A percentile compares a stretch with the other conserved stretches of the same genome.
Evolutionary conservation across 2,797 vertebrate genomes (phyloP).

Genomic region (Kryptolebias ocellatus): DNA sequence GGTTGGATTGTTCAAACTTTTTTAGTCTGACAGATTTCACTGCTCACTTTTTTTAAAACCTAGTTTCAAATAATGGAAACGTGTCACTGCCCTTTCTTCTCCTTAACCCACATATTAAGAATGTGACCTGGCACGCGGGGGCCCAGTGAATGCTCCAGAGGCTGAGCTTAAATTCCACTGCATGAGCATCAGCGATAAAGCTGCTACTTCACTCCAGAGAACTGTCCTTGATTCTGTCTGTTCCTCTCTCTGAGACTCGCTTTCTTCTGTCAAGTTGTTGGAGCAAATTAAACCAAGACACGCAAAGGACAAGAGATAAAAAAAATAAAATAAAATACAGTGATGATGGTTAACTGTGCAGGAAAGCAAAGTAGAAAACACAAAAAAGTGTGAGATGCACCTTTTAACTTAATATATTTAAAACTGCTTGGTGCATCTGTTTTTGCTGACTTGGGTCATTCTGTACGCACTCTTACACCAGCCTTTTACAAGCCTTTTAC

Average conservation of each 20-base stretch:
- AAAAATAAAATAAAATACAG: not conserved
- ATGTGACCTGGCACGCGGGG: conserved; percentile 61
- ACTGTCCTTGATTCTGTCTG: conserved; percentile 72
- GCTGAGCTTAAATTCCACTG: conserved; percentile 67
- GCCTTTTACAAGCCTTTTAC: conserved; percentile 3
- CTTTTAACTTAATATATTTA: not conserved
- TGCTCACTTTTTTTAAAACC: conserved; percentile 15
- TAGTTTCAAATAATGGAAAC: conserved; percentile 45
- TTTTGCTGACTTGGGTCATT: conserved; percentile 2
- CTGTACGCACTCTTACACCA: not conserved
- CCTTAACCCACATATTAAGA: conserved; percentile 42
- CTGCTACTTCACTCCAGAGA: conserved; percentile 64
- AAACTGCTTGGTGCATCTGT: conserved; percentile 9
- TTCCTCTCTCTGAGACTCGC: conserved; percentile 30
- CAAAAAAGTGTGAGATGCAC: not conserved
- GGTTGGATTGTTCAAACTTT: not conserved
- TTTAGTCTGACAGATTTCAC: conserved; percentile 10
- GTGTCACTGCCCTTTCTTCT: conserved; percentile 31
- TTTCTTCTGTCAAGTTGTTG: conserved; percentile 47
- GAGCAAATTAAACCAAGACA: conserved; percentile 46
- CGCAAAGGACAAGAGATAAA: not conserved
- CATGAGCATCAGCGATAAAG: conserved; percentile 72
- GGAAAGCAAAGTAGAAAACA: not conserved
- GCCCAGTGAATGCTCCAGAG: conserved; percentile 48
- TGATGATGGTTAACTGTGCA: not conserved